Base-by-base conservation (phyloP, 1,140 invertebrate species). In the Drosophila navojoa region DNA sequence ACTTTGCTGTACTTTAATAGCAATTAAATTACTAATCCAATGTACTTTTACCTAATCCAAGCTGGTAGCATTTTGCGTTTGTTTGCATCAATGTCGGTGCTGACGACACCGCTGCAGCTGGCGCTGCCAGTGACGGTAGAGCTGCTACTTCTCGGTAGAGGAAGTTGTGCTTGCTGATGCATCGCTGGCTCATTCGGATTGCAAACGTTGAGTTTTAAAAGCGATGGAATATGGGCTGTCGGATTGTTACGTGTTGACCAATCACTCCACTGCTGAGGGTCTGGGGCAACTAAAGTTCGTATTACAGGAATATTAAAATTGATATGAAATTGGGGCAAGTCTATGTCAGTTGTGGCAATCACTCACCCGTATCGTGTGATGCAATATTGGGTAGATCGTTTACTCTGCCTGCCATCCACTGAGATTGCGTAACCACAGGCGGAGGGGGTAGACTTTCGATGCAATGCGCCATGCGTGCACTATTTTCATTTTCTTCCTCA, bases 61-160 rank as follows among this genome's bases (percentile, higher is more conserved):
- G 96, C 96, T 49, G 98, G 98, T 25, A 99, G 94, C 84, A 97
- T 95, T 90, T 97, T 96, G 35, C 98, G 93, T 92, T 98, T 98
- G 27, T 96, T 96, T 25, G 97, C 97, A 94, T 99, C 98, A 93
- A 94, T 81, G 27, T 84, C 77, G 45, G 25, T 63, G 58, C 54
- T 57, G 40, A 16, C 15, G 49, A n/a, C 44, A 10, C 22, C 19
- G 40, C 25, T 45, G 5, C 15, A 66, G 47, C 38, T 50, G 47
- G 13, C 52, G 16, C 44, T 52, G 45, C n/a, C 32, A 53, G 11
- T 50, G 58, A 29, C 70, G 54, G 32, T 70, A 35, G 9, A 59
- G 40, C 5, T 52, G 52, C 2, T 45, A 15, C 7, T 45, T 13
- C 5, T 75, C n/a, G 22, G 29, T 47, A 62, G 58, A 10, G 42